Evolutionary conservation across 2,888 invertebrate species (phyloP), one percentile per base, ranked within the genome.

Genomic region (Nebria brevicollis): DNA sequence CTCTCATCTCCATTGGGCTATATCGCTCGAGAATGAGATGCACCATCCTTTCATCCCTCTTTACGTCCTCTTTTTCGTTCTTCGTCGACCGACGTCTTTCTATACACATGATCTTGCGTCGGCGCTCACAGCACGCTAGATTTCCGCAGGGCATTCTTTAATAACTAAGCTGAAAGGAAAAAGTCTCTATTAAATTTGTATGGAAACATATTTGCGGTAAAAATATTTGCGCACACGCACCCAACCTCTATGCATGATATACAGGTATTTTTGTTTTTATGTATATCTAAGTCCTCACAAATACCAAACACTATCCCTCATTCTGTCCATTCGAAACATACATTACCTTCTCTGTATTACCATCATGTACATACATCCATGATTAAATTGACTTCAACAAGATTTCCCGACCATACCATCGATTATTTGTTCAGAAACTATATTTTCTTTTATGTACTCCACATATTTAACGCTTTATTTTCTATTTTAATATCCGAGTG

Each of bases 61-160:
- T 15, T 13, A 4, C 20, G 1, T 26, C 13, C 20, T 26, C 11
- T 20, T 70, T 11, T 3, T 10, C 11, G 70, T 15, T 66, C 0
- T 15, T 66, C 25, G 25, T 15, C 70, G 20, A 20, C 26, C 25
- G 34, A 70, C 70, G 26, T 54, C 54, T 11, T 54, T 3, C 54
- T 54, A 54, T 70, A 70, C 70, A 70, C 34, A 34, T 70, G 70
- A 70, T 70, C 70, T 70, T 15, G 25, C 70, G 26, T 11, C 11
- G 34, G 25, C 25, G 70, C 70, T 70, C 70, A 70, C 25, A 20
- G 64, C 34, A 68, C 65, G 80, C 65, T 80, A 80, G 75, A 80
- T 80, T 75, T 80, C 80, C 75, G 75, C 75, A 43, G 80, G 80
- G 80, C 75, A 80, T 80, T 80, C 75, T 75, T 80, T 80, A 80